Percentiles rank a stretch among this genome's conserved stretches.
phyloP scores from a whole-genome alignment of 1,140 invertebrate species.

The Pachyrhynchus sulphureomaculatus region DNA sequence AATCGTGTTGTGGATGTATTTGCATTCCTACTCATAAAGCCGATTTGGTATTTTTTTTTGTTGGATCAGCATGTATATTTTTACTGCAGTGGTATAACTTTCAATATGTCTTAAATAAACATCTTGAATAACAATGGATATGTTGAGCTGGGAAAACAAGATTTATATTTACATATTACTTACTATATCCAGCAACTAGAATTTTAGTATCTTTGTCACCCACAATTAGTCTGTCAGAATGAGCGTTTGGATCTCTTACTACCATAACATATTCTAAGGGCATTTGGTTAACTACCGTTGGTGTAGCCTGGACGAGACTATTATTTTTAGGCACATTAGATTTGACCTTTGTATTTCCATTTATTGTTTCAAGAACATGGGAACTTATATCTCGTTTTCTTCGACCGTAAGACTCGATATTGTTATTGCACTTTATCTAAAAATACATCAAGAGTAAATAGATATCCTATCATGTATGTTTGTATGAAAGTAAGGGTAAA shows the following conservation, averaged over 20 bases:
- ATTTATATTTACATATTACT: too few species aligned
- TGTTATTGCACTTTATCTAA: constrained; percentile 36
- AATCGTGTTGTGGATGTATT: too few species aligned
- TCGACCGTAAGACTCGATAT: constrained; percentile 26
- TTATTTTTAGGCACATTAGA: constrained; percentile 27
- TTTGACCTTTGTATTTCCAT: constrained; percentile 34
- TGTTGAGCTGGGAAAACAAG: too few species aligned
- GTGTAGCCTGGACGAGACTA: constrained; percentile 32
- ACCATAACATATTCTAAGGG: constrained; percentile 54
- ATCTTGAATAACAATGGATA: too few species aligned
- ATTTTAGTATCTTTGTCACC: constrained; percentile 52
- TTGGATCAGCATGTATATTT: too few species aligned
- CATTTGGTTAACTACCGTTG: constrained; percentile 43
- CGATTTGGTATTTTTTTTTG: too few species aligned
- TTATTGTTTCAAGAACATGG: constrained; percentile 30
- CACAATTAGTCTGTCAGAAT: constrained; percentile 50
- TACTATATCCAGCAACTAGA: constrained; percentile 55
- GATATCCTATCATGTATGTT: too few species aligned
- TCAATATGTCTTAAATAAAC: too few species aligned
- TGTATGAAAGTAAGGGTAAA: too few species aligned
- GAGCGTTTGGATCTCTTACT: constrained; percentile 49
- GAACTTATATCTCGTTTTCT: constrained; percentile 25
- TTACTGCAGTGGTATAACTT: too few species aligned
- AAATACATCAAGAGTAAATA: too few species aligned
- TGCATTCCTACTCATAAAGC: too few species aligned